A percentile compares a stretch with the other conserved stretches of the same genome.
Conservation (phyloP, 2,113 vertebrate species). For the Sinosuthora webbiana region DNA sequence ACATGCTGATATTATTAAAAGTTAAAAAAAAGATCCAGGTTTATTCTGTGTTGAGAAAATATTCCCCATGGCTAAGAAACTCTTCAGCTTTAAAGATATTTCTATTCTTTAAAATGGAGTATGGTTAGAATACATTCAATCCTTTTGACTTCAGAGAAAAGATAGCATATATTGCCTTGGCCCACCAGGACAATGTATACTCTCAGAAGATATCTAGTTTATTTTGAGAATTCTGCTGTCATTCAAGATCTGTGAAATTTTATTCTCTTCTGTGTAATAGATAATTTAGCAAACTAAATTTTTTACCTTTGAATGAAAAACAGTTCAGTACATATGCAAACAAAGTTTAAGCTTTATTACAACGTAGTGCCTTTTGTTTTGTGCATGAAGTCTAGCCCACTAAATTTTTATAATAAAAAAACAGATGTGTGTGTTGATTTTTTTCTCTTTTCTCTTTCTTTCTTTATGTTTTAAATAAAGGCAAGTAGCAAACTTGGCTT, state of each 20-base stretch:
- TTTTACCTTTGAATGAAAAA: neutral
- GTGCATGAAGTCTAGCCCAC: neutral
- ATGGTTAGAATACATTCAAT: neutral
- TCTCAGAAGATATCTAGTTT: neutral
- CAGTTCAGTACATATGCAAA: rapidly evolving
- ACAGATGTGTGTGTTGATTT: neutral
- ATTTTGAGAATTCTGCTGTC: neutral
- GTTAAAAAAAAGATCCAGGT: neutral
- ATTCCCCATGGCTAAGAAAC: neutral
- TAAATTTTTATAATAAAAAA: neutral
- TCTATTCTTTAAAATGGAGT: neutral
- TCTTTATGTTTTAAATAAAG: neutral
- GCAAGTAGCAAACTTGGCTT: rapidly evolving
- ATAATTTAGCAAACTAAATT: neutral
- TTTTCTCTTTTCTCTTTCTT: neutral
- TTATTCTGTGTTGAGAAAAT: neutral
- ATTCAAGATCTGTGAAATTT: neutral
- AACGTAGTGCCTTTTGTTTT: neutral
- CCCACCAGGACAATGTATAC: neutral
- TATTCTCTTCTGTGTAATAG: neutral
- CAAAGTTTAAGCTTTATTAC: neutral
- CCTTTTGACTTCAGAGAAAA: neutral
- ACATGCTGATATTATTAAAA: neutral
- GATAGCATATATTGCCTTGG: neutral
- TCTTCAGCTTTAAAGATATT: neutral